phyloP scores from a whole-genome alignment of 2,888 invertebrate species.

The Lasioglossum pauxillum region DNA sequence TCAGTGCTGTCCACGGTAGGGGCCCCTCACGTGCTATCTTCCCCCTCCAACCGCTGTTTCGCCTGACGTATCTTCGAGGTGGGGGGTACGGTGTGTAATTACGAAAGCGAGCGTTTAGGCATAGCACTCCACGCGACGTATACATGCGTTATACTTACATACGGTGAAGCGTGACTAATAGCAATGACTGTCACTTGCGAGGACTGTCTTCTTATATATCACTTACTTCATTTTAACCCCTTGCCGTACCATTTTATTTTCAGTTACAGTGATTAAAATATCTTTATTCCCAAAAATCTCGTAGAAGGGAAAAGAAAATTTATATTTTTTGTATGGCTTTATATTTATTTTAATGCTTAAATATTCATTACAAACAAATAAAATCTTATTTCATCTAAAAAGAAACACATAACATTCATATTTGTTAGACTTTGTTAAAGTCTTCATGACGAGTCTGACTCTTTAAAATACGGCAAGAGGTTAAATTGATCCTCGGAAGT shows the following conservation, averaged over 20 bases:
- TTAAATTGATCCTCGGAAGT: neutral
- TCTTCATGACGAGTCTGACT: too few species aligned
- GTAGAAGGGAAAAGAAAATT: too few species aligned
- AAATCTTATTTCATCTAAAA: too few species aligned
- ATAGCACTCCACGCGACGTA: neutral
- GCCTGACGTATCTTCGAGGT: neutral
- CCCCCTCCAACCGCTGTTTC: neutral
- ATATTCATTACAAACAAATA: too few species aligned
- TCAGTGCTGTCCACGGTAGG: constrained; percentile 34
- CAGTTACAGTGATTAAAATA: too few species aligned
- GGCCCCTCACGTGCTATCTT: constrained; percentile 1
- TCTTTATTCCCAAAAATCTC: too few species aligned
- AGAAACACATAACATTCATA: too few species aligned
- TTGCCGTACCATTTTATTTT: too few species aligned
- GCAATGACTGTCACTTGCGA: neutral
- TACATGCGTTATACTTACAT: neutral
- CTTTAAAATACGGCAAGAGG: too few species aligned
- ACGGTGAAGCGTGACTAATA: neutral
- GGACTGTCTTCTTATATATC: neutral
- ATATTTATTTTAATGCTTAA: too few species aligned
- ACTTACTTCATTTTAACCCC: neutral
- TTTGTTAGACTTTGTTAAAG: too few species aligned
- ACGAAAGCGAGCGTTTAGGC: constrained; percentile 1
- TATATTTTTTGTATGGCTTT: too few species aligned
- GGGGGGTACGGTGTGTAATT: neutral